phyloP scores from a whole-genome alignment of 1,140 invertebrate species.

The Lepidurus apus region DNA sequence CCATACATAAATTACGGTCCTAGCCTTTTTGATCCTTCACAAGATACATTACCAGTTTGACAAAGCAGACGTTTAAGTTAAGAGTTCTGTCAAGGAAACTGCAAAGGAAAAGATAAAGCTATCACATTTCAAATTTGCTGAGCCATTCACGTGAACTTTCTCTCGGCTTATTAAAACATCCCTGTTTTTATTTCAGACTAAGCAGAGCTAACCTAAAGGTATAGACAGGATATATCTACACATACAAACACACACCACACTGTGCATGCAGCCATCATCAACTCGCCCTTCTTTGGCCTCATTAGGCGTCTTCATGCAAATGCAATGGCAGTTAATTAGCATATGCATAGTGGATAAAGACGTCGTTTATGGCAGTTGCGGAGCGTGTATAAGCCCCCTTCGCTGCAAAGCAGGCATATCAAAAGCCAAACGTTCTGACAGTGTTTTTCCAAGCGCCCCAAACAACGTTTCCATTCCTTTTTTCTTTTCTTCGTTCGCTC shows the following conservation, averaged over 20 bases:
- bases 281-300: slow-evolving; percentile 1
- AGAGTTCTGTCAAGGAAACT: not conserved
- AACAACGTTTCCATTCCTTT: too few relatives aligned
- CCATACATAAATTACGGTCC: not conserved
- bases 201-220: not conserved
- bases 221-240: not conserved
- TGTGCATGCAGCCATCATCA: not conserved
- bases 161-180: slow-evolving; percentile 8
- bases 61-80: slow-evolving; percentile 1
- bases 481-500: not conserved
- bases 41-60: not conserved
- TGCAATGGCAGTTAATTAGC: slow-evolving; percentile 21
- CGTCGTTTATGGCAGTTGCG: slow-evolving; percentile 16
- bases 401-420: not conserved
- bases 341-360: slow-evolving; percentile 15
- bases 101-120: too few relatives aligned
- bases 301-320: slow-evolving; percentile 19
- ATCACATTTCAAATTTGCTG: too few relatives aligned
- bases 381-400: not conserved
- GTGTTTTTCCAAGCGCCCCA: not conserved
- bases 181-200: not conserved
- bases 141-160: not conserved
- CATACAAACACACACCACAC: not conserved
- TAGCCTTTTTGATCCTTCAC: not conserved
- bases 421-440: slow-evolving; percentile 10